Conservation (phyloP, 2,888 invertebrate genomes). For the Hedychridium roseum region DNA sequence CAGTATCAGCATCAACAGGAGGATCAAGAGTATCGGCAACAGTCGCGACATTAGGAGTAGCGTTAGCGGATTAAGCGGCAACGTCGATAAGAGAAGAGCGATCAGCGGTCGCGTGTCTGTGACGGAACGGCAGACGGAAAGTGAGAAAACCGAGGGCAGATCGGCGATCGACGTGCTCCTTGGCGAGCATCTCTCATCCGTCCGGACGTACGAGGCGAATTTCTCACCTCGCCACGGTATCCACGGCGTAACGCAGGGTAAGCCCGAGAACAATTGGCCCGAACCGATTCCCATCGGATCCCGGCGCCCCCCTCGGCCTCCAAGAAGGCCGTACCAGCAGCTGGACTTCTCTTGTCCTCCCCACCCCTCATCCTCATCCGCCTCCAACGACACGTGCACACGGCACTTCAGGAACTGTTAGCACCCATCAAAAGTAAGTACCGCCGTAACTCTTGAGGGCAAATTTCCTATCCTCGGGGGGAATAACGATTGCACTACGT, state of each 20-base stretch:
- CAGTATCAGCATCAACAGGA: slow-evolving; percentile 33
- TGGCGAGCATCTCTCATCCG: slow-evolving; percentile 51
- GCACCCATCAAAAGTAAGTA: slow-evolving; percentile 61
- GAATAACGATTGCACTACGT: no score
- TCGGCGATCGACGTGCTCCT: slow-evolving; percentile 49
- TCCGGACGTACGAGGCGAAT: slow-evolving; percentile 55
- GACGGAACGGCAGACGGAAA: slow-evolving; percentile 17
- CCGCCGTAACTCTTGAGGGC: no score
- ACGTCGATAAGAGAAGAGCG: slow-evolving; percentile 31
- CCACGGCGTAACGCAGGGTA: no score
- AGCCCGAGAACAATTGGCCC: no score
- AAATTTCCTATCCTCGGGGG: no score
- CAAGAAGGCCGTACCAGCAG: slow-evolving; percentile 46
- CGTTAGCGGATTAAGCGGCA: slow-evolving; percentile 26
- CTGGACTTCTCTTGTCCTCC: slow-evolving; percentile 14
- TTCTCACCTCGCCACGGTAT: no score
- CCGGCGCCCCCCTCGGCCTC: no score
- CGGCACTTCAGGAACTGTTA: slow-evolving; percentile 62
- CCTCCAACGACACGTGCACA: slow-evolving; percentile 48
- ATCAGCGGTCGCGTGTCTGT: slow-evolving; percentile 41
- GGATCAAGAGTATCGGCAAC: slow-evolving; percentile 13
- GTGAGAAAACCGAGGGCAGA: background rate
- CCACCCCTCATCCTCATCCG: slow-evolving; percentile 32
- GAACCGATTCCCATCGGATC: no score
- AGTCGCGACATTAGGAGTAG: slow-evolving; percentile 13